Base-by-base conservation (phyloP, 2,888 invertebrate species). In the Athrips mouffetella region DNA sequence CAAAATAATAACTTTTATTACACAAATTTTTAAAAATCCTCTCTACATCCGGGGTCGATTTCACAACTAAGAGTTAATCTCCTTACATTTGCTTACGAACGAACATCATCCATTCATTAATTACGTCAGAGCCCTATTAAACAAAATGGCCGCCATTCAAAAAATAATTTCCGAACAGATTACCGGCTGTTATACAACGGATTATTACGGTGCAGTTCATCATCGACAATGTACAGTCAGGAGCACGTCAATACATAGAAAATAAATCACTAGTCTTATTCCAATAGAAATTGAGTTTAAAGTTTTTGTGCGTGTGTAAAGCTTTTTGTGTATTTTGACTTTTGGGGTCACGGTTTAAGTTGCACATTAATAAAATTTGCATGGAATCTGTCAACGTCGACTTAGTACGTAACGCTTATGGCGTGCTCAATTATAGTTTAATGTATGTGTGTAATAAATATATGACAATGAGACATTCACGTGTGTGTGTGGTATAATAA, bases 171-270 rank as follows among this genome's bases (percentile, higher is more conserved):
- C 55, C 58, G 45, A 56, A 57, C 50, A 53, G 57, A 65, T 65
- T 65, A 59, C 59, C 45, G 33, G 50, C 42, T 56, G 57, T 65
- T 64, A 57, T 59, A 63, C 60, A 66, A 66, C 54, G 46, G 52
- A 59, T 48, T 52, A 54, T 57, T 59, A 57, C 52, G 46, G 47
- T 35, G 48, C 58, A 55, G 49, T 40, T 13, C 40, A 40, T 40
- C 25, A 15, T 23, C 3, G 23, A 13, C 21, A 13, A 21, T 13
- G 37, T 37, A 37, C n/a, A n/a, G n/a, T n/a, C n/a, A n/a, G n/a
- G n/a, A n/a, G n/a, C n/a, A n/a, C n/a, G n/a, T n/a, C n/a, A n/a
- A n/a, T n/a, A n/a, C n/a, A n/a, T n/a, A n/a, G n/a, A n/a, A n/a
- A n/a, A n/a, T n/a, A n/a, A n/a, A n/a, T n/a, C n/a, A n/a, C n/a